phyloP scores from a whole-genome alignment of 2,888 invertebrate genomes.

The Acanthosepion pharaonis region DNA sequence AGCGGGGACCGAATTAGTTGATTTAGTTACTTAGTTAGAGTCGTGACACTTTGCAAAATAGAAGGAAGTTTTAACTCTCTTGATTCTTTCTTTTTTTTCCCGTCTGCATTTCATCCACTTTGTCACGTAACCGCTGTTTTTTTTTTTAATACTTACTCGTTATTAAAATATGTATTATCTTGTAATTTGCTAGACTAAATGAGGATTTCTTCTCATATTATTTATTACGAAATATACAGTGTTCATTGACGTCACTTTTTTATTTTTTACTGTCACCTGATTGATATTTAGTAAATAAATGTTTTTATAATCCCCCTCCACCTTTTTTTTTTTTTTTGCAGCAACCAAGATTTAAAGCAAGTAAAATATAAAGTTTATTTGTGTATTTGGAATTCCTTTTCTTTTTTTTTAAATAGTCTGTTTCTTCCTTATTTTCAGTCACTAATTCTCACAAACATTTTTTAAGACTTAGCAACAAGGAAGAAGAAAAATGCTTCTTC shows the following conservation, averaged over 20 bases:
- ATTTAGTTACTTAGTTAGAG: background rate
- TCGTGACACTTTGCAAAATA: too few species aligned
- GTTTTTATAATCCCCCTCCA: background rate
- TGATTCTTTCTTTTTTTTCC: background rate
- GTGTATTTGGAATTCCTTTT: background rate
- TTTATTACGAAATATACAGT: background rate
- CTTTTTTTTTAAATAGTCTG: background rate
- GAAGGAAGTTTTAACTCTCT: background rate
- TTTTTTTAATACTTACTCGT: background rate
- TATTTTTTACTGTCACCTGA: background rate
- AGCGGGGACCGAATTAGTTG: background rate
- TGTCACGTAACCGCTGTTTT: background rate
- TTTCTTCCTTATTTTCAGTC: background rate
- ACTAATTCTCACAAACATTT: too few species aligned
- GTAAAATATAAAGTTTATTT: background rate
- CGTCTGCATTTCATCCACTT: background rate
- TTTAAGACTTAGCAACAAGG: too few species aligned
- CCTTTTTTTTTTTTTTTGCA: background rate
- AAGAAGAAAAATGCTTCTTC: too few species aligned
- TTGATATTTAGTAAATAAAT: conserved; percentile 2
- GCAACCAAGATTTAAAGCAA: background rate
- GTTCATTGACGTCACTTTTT: conserved; percentile 1
- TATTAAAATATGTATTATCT: background rate
- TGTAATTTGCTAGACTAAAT: background rate
- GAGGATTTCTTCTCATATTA: background rate